These are phyloP conservation scores for Hyles vespertilio DNA, from an alignment of 1,140 invertebrate genomes.

Conservation along the genomic window DNA sequence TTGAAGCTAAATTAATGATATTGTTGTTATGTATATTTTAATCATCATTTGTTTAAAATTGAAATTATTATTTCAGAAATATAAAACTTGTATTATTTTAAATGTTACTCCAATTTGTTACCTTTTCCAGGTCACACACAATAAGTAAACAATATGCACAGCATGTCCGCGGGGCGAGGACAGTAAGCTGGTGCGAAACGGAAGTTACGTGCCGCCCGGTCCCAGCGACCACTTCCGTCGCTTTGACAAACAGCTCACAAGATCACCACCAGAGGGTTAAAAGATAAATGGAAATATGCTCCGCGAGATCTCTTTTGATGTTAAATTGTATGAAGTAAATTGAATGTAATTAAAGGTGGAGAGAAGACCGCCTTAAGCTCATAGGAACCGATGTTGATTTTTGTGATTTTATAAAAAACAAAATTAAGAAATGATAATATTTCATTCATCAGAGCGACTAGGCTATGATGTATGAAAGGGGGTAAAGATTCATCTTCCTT, in stretches of 20 bases:
- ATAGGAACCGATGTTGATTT: constrained; percentile 3
- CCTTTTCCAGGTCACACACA: constrained; percentile 1
- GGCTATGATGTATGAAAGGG: too few relatives aligned
- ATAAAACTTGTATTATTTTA: too few relatives aligned
- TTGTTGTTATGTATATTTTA: too few relatives aligned
- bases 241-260: constrained; percentile 53
- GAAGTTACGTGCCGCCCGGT: constrained; percentile 36
- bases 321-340: too few relatives aligned
- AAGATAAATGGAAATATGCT: constrained; percentile 12
- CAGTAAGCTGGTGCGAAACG: constrained; percentile 6
- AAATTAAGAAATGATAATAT: too few relatives aligned
- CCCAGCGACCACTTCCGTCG: constrained; percentile 48
- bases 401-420: constrained; percentile 9
- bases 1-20: too few relatives aligned
- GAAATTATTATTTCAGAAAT: too few relatives aligned
- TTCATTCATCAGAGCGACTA: too few relatives aligned
- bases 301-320: not conserved
- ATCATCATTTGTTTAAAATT: too few relatives aligned
- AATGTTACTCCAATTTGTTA: too few relatives aligned
- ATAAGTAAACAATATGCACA: constrained; percentile 32
- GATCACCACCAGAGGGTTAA: constrained; percentile 33
- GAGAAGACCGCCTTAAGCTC: not conserved
- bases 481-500: too few relatives aligned
- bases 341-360: not conserved
- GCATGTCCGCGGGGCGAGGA: constrained; percentile 26